These are phyloP conservation scores for Drosophila erecta DNA, from an alignment of 1,140 invertebrate species.

Conservation along the genomic window DNA sequence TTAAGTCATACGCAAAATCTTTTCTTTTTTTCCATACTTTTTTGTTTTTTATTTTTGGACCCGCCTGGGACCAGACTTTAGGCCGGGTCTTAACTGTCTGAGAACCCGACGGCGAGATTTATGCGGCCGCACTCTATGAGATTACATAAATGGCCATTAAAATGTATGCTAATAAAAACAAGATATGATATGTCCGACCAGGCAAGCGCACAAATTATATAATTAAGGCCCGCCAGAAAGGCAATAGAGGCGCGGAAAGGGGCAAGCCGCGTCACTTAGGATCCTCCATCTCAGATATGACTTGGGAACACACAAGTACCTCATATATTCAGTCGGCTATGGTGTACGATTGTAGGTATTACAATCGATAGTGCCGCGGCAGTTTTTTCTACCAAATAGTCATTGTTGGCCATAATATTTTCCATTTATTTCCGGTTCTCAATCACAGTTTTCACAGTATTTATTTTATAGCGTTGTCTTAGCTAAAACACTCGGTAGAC, in stretches of 20 bases:
- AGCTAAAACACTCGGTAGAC: too few relatives aligned
- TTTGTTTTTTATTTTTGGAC: not conserved
- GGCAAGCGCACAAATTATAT: conserved; percentile 68
- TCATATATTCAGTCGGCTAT: not conserved
- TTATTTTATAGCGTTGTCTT: too few relatives aligned
- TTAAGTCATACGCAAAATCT: conserved; percentile 79
- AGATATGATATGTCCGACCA: conserved; percentile 47
- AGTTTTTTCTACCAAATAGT: too few relatives aligned
- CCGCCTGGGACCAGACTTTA: conserved; percentile 4
- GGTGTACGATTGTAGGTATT: too few relatives aligned
- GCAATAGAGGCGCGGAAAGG: not conserved
- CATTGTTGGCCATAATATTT: too few relatives aligned
- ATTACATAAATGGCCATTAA: conserved; percentile 80
- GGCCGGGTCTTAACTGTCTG: conserved; percentile 46
- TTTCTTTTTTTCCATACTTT: not conserved
- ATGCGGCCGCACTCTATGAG: conserved; percentile 69
- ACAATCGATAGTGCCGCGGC: too few relatives aligned
- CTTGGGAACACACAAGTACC: not conserved
- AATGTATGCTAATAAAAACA: conserved; percentile 78
- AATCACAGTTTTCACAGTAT: too few relatives aligned
- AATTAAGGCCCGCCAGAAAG: conserved; percentile 47
- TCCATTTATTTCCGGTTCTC: too few relatives aligned
- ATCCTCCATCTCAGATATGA: not conserved
- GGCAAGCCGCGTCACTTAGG: not conserved
- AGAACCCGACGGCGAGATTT: conserved; percentile 67